Evolutionary conservation across 2,888 invertebrate species (phyloP), one percentile per base, ranked within the genome.

Genomic region (Oxytorus armatus): DNA sequence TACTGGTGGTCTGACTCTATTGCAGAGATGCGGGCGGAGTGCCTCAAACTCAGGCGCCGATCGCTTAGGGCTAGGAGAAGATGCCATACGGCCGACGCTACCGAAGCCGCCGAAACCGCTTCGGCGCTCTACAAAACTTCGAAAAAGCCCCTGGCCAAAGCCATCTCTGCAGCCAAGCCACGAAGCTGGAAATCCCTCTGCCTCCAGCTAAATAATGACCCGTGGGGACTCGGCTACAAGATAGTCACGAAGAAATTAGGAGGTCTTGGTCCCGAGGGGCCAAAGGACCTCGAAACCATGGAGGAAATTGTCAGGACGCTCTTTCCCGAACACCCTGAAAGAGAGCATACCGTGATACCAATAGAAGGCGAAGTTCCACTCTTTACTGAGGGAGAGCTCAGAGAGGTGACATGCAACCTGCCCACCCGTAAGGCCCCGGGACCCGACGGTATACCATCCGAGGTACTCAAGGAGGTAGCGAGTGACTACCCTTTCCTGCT

Each of bases 361-460:
- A 11, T 21, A 44, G 47, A 5, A 18, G 76, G 21, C 0, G 76
- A 73, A 23, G 25, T 57, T 4, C 61, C 39, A 7, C 36, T 8
- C 1, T 82, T 85, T 53, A 83, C 76, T 1, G 18, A 25, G 47
- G 78, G 72, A 7, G 82, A 85, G 33, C 57, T 85, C 10, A 3
- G 8, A 36, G 36, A 36, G 5, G 10, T 8, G 3, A 8, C 36
- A 8, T 3, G 5, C 8, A 8, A 3, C 5, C 36, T 36, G 8
- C 3, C 3, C 5, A 8, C 4, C 1, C 5, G 36, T 8, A 5
- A 85, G 49, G 85, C 86, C 0, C 82, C 85, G 4, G 86, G 85
- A 0, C 81, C 82, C 0, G 86, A 86, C 44, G 81, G 82, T 10
- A 82, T 87, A 2, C 81, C 85, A 4, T 14, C 82, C 0, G 86